Percentiles rank a stretch among this genome's conserved stretches.
phyloP scores from a whole-genome alignment of 1,140 invertebrate species.

The Subanguina moxae region DNA sequence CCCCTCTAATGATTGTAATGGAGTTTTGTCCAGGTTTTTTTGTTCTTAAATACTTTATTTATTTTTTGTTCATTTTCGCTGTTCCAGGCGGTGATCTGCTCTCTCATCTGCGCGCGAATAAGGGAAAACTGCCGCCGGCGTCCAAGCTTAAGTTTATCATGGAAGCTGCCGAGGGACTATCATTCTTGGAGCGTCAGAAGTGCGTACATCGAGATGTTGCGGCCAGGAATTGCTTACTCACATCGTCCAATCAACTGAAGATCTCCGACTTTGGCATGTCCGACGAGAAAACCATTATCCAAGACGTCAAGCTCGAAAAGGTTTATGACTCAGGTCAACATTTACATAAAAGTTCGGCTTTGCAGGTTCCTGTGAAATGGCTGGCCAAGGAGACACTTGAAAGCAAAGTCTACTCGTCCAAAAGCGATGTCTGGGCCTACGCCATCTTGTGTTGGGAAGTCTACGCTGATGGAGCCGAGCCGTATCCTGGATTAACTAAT shows the following conservation, averaged over 20 bases:
- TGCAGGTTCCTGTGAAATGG: slow-evolving; percentile 70
- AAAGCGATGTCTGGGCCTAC: slow-evolving; percentile 46
- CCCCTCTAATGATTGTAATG: slow-evolving; percentile 20
- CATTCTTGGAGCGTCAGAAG: slow-evolving; percentile 21
- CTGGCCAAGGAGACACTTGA: slow-evolving; percentile 58
- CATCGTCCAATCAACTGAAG: slow-evolving; percentile 72
- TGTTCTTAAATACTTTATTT: background rate
- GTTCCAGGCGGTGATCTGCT: slow-evolving; percentile 16
- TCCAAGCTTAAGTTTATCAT: slow-evolving; percentile 2
- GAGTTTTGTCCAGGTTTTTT: slow-evolving; percentile 39
- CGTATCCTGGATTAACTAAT: slow-evolving; percentile 46
- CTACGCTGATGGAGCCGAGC: slow-evolving; percentile 41
- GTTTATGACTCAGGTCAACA: background rate
- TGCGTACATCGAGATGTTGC: slow-evolving; percentile 84
- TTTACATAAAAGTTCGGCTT: background rate
- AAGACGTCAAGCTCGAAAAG: slow-evolving; percentile 76
- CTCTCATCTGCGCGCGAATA: background rate
- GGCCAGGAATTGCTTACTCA: slow-evolving; percentile 89
- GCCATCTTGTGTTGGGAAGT: no score
- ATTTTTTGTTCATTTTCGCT: background rate
- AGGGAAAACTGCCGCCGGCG: background rate
- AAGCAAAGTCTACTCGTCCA: slow-evolving; percentile 36
- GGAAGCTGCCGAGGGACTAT: slow-evolving; percentile 24
- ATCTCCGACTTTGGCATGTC: slow-evolving; percentile 81
- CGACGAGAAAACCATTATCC: slow-evolving; percentile 33